Evolutionary conservation across 92 coral and sea anemone genomes (phyloP).

Genomic region (Epizoanthus ramosus): DNA sequence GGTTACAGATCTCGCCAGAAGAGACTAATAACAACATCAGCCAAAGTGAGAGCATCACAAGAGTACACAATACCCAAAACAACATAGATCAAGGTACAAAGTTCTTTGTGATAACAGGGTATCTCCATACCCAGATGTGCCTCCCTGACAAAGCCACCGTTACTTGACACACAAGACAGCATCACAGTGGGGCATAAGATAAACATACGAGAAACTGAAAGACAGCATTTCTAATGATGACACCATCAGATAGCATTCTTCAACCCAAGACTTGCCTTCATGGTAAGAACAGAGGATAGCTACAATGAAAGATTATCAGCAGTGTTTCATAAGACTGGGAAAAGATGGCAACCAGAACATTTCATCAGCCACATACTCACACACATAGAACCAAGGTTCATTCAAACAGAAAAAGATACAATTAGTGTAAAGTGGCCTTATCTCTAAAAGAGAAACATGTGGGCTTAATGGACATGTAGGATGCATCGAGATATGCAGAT

Average conservation of each 20-base stretch:
- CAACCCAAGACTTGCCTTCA: constrained; percentile 52
- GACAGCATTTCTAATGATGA: too few species aligned
- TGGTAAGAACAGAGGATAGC: constrained; percentile 59
- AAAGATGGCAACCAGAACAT: constrained; percentile 61
- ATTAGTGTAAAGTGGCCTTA: constrained; percentile 55
- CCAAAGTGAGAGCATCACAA: too few species aligned
- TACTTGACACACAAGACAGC: constrained; percentile 57
- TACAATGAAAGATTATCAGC: constrained; percentile 63
- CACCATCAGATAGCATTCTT: constrained; percentile 46
- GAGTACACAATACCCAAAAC: constrained; percentile 51
- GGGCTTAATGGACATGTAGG: constrained; percentile 76
- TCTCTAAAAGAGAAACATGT: too few species aligned
- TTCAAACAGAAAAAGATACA: constrained; percentile 71
- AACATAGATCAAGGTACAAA: constrained; percentile 59
- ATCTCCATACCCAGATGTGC: too few species aligned
- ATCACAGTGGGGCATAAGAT: constrained; percentile 53
- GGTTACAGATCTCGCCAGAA: constrained; percentile 57
- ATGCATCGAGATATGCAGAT: constrained; percentile 59
- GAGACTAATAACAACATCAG: too few species aligned
- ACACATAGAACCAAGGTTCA: constrained; percentile 56
- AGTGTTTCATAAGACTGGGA: constrained; percentile 57
- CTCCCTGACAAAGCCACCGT: constrained; percentile 52
- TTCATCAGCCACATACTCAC: constrained; percentile 67
- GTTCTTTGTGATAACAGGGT: constrained; percentile 62
- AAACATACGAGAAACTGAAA: constrained; percentile 45